Evolutionary conservation across 1,140 invertebrate species (phyloP), one percentile per base, ranked within the genome.

Genomic region (Polypedilum vanderplanki): DNA sequence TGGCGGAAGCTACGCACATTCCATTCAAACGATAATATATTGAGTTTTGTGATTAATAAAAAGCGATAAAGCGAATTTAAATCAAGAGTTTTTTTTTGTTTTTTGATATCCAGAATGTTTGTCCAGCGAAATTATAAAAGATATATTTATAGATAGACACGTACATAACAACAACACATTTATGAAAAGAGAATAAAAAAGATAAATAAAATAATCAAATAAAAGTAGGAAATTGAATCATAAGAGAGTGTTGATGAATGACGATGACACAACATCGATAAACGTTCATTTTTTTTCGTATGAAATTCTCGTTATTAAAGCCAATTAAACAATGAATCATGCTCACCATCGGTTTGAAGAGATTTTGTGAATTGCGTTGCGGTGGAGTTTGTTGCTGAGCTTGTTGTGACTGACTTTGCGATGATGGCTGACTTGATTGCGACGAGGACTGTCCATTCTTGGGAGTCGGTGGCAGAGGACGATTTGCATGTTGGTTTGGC

Each of bases 391-490:
- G 83, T 74, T 76, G 75, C 76, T 76, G 75, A 74, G 79, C 77
- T 75, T 83, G 81, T 79, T 83, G 80, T 75, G 79, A 78, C 75
- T 79, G 80, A 77, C 84, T 83, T 46, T 82, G 83, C 76, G 84
- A 77, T 76, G 85, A 83, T 78, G 81, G 77, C 24, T 70, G 65
- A 70, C 18, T 70, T 70, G 65, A 18, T 20, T 70, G 65, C 4
- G 74, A 75, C 40, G 74, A 75, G 8, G 75, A 74, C 1, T 4
- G 9, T 41, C 17, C 77, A 75, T 78, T 78, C 78, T 81, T 82
- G 15, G 94, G 93, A 76, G 94, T 94, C 18, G 94, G 93, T 70
- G 95, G 95, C 78, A 96, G 86, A 75, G 93, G 94, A 78, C 93
- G 88, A 78, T 83, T 83, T 77, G 81, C 81, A 77, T 83, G 81